Conservation (phyloP, 2,113 vertebrate genomes). For the Scophthalmus maximus region DNA sequence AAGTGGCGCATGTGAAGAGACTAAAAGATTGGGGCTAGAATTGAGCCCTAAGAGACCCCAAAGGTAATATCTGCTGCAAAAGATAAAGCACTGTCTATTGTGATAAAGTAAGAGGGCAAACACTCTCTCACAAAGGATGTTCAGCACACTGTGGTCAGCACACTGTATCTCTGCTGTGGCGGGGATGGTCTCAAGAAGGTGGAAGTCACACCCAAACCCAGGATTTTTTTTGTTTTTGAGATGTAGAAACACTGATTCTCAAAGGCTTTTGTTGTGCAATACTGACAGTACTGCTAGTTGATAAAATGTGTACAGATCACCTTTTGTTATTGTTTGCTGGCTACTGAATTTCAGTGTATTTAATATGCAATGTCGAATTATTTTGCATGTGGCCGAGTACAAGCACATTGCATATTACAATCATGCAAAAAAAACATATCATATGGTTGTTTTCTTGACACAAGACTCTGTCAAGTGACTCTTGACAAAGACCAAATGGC, state of each 20-base stretch:
- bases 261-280: no score
- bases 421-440: no score
- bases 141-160: constrained; percentile 1
- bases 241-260: not conserved
- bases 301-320: not conserved
- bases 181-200: not conserved
- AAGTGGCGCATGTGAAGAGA: constrained; percentile 57
- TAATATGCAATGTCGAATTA: constrained; percentile 4
- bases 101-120: constrained; percentile 32
- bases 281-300: no score
- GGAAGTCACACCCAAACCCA: not conserved
- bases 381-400: no score
- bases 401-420: no score
- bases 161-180: constrained; percentile 1
- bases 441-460: no score
- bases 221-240: constrained; percentile 9
- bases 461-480: no score
- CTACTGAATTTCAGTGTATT: constrained; percentile 4
- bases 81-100: constrained; percentile 64
- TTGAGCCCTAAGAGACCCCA: constrained; percentile 61
- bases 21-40: constrained; percentile 53
- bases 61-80: constrained; percentile 64
- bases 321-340: no score
- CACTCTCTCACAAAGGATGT: constrained; percentile 19
- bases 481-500: not conserved